Base-by-base conservation (phyloP, 2,113 vertebrate species). In the Chloropsis hardwickii region DNA sequence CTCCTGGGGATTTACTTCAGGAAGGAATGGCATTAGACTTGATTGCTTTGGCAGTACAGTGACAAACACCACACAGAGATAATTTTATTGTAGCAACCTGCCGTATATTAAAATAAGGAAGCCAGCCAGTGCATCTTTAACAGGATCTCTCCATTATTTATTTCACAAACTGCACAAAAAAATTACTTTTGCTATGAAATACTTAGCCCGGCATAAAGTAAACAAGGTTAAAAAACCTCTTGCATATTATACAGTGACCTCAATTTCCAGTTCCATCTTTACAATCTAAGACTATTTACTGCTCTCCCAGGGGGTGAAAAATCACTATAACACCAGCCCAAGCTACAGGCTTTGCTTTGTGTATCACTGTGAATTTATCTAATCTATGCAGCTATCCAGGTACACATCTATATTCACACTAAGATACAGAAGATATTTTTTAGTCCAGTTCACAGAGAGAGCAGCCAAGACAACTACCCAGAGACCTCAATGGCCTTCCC, bases 91-190 rank as follows among this genome's bases (percentile, higher is more conserved):
- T 90, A 88, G 48, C 94, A 90, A 94, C 76, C 76, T 90, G 71
- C 51, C 88, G 93, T 90, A 96, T 94, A 96, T 96, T 96, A 96
- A 96, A 96, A 95, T 90, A 90, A 93, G 79, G 67, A 93, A 88
- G 90, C 31, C n/a, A 96, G 76, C 12, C 88, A 88, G 83, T 96
- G 80, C 92, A 95, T 96, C 93, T 97, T 96, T 95, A 97, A 95
- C 67, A 93, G 72, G 57, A 74, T 71, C 61, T 73, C 80, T 89
- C 86, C 73, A 94, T 95, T 95, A 96, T 95, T 96, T 96, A 96
- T 94, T 95, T 83, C 80, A 92, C 64, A 90, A 92, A 88, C 90
- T 81, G 72, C 86, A 88, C 47, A 69, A 94, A 96, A 94, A 90
- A 81, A 37, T 77, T 83, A 88, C 60, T 95, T 92, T 67, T 92